Percentiles rank a stretch among this genome's conserved stretches.
Evolutionary conservation across 2,888 invertebrate species (phyloP).

Genomic region (Mythimna pallens): DNA sequence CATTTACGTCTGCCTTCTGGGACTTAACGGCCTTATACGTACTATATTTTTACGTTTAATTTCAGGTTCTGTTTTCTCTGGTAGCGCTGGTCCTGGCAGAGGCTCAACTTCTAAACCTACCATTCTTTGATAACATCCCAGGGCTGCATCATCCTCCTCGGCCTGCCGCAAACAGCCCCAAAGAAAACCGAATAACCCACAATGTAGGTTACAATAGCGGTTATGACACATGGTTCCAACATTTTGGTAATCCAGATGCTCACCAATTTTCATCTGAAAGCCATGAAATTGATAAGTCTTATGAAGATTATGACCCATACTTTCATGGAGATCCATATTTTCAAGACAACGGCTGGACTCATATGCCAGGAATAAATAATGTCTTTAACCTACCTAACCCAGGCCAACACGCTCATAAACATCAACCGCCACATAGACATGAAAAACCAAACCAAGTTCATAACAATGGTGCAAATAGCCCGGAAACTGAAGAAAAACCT

Average conservation of each 20-base stretch:
- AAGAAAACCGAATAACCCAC: background rate
- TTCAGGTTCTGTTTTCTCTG: constrained; percentile 56
- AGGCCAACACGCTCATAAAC: background rate
- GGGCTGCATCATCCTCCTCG: background rate
- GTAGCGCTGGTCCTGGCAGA: constrained; percentile 31
- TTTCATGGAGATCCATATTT: constrained; percentile 23
- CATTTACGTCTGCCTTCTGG: background rate
- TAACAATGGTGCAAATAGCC: background rate
- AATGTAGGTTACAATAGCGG: background rate
- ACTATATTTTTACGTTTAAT: constrained; percentile 6
- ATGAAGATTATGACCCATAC: constrained; percentile 19
- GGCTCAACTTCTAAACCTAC: background rate
- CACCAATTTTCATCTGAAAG: constrained; percentile 13
- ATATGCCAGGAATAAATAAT: constrained; percentile 41
- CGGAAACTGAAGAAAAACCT: background rate
- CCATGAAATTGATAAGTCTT: constrained; percentile 11
- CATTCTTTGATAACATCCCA: constrained; percentile 26
- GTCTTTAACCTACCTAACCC: constrained; percentile 28
- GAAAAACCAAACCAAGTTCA: constrained; percentile 2
- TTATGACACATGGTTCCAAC: constrained; percentile 28
- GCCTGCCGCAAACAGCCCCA: background rate
- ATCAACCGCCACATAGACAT: background rate
- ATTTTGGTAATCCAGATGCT: constrained; percentile 29
- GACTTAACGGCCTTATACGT: background rate
- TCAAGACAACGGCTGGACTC: constrained; percentile 1